Base-by-base conservation (phyloP, 1,140 invertebrate species). In the Drosophila eugracilis region DNA sequence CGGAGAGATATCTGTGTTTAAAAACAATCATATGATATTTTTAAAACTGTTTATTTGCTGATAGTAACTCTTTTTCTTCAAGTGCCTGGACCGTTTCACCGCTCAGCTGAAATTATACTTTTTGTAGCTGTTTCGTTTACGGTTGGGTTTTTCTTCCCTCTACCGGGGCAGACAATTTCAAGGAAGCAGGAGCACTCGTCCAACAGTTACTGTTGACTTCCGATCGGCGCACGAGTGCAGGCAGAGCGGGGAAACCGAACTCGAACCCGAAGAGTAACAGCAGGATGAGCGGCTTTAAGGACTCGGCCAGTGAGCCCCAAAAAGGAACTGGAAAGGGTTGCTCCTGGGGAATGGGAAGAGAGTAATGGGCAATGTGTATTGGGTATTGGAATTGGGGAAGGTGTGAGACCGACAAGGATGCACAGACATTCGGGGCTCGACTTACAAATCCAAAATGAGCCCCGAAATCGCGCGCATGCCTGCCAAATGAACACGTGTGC, bases 241-340 rank as follows among this genome's bases (percentile, higher is more conserved):
- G 42, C 75, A 55, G 63, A 54, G 36, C 65, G 44, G 36, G 62
- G 49, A 53, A 66, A 69, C 37, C 44, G n/a, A n/a, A 39, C 17
- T 14, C 49, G 28, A 53, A 2, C 44, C 44, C 44, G 54, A 62
- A 42, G 30, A 26, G 59, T 42, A 74, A 77, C 83, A 88, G 83
- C 78, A 88, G 84, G 78, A 88, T 69, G 88, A 85, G 67, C 81
- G 73, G 81, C 81, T 86, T 88, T 77, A 76, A 85, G 83, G 77
- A 83, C 70, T 62, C 50, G 41, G 52, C 17, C 36, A 73, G 52
- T 36, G 59, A 47, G 58, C 59, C 59, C 70, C 62, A 37, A 71
- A 50, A 54, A 59, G 39, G 12, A 47, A 55, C 55, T 62, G 47
- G 47, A 74, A 88, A 88, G 83, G 83, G 84, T 88, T 86, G 73